Conservation (phyloP, 2,888 invertebrate genomes). For the Lomographa bimaculata region DNA sequence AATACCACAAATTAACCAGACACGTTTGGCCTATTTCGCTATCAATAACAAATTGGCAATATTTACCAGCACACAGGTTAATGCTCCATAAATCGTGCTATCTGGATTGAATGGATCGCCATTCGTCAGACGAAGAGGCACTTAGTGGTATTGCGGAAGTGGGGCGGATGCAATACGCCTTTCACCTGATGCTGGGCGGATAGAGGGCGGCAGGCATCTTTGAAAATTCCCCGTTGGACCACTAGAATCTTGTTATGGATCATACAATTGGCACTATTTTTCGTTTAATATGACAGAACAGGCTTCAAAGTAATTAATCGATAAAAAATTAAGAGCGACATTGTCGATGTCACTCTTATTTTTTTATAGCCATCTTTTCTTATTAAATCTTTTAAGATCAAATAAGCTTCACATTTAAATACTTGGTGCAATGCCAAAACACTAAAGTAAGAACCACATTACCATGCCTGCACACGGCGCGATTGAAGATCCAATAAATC, state of each 20-base stretch:
- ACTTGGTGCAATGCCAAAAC: conserved; percentile 14
- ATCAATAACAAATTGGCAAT: conserved; percentile 45
- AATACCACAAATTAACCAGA: conserved; percentile 33
- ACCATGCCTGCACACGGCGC: conserved; percentile 21
- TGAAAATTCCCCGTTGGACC: too few species aligned
- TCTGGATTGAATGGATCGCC: conserved; percentile 51
- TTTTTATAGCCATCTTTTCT: too few species aligned
- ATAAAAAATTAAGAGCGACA: too few species aligned
- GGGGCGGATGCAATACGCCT: conserved; percentile 52
- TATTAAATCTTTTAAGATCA: too few species aligned
- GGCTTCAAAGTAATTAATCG: too few species aligned
- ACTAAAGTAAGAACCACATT: conserved; percentile 11
- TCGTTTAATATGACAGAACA: too few species aligned
- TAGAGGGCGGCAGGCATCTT: conserved; percentile 19
- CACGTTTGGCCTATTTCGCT: conserved; percentile 36
- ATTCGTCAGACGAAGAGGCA: conserved; percentile 61
- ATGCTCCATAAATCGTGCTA: conserved; percentile 50
- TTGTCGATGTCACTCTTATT: too few species aligned
- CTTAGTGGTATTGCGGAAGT: conserved; percentile 51
- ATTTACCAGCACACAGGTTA: conserved; percentile 34
- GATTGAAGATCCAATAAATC: conserved; percentile 29
- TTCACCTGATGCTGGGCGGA: conserved; percentile 49
- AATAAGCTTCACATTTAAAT: neutral
- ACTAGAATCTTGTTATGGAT: too few species aligned
- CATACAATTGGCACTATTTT: too few species aligned